A percentile compares a stretch with the other conserved stretches of the same genome.
These are phyloP conservation scores for Frieseomelitta varia DNA, from an alignment of 1,140 invertebrate genomes.

Conservation along the genomic window DNA sequence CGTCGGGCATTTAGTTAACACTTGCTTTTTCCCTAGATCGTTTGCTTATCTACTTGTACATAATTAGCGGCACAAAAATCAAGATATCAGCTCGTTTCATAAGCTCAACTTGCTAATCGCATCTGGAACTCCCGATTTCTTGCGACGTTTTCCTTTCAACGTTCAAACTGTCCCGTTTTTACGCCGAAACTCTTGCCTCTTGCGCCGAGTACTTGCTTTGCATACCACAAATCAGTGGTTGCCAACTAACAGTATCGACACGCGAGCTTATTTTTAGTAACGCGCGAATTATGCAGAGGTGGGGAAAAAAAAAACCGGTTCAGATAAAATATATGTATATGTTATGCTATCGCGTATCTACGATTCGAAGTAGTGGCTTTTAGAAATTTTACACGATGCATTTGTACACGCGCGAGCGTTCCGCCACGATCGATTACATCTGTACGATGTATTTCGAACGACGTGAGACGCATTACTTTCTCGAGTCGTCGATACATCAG, in stretches of 20 bases:
- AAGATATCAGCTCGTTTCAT: not conserved
- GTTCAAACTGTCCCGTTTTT: not conserved
- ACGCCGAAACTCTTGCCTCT: not conserved
- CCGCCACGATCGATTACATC: not conserved
- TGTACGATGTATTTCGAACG: not conserved
- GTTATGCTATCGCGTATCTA: not conserved
- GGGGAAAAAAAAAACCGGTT: not conserved
- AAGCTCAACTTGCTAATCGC: not conserved
- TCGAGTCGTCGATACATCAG: not conserved
- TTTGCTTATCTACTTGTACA: not conserved
- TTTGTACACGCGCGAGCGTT: no score
- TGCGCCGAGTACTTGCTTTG: constrained; percentile 6
- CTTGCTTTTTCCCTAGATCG: not conserved
- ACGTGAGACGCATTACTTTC: not conserved
- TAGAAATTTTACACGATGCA: not conserved
- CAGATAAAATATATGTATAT: not conserved
- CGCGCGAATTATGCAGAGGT: not conserved
- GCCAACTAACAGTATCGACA: not conserved
- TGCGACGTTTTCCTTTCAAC: not conserved
- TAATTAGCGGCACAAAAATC: not conserved
- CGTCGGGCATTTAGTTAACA: not conserved
- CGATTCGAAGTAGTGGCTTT: not conserved
- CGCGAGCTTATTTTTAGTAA: constrained; percentile 12
- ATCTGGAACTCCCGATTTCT: no score
- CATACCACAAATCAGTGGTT: constrained; percentile 26